Evolutionary conservation across 2,113 vertebrate genomes (phyloP).

Genomic region (Lycaon pictus): DNA sequence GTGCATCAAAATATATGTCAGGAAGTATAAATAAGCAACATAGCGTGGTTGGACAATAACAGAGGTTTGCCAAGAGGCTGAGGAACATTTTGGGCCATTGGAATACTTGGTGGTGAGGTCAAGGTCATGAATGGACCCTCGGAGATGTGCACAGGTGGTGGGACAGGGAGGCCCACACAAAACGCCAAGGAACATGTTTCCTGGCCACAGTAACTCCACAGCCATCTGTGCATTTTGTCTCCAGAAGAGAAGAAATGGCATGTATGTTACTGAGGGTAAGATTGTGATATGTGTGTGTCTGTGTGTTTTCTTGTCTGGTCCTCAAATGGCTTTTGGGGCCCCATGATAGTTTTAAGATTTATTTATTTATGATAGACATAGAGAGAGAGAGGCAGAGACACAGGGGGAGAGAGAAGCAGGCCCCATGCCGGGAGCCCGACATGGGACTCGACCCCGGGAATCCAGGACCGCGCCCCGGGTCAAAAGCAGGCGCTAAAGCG

Average conservation of each 20-base stretch:
- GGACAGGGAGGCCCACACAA: neutral
- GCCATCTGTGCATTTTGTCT: neutral
- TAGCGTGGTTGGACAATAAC: neutral
- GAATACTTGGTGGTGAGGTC: neutral
- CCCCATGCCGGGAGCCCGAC: too few species aligned
- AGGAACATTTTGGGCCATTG: neutral
- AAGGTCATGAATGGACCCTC: too few species aligned
- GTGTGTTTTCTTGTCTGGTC: neutral
- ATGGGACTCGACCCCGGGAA: too few species aligned
- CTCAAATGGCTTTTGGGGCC: neutral
- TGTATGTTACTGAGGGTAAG: neutral
- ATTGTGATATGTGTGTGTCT: accelerated
- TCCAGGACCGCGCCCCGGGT: too few species aligned
- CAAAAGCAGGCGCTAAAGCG: too few species aligned
- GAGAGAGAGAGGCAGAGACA: too few species aligned
- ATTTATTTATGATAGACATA: too few species aligned
- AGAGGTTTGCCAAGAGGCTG: neutral
- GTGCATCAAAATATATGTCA: too few species aligned
- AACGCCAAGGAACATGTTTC: neutral
- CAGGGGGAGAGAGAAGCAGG: too few species aligned
- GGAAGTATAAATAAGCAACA: accelerated
- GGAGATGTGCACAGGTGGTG: neutral
- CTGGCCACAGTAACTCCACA: accelerated
- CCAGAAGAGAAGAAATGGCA: accelerated
- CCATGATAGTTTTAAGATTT: neutral